Conservation (phyloP, 1,140 invertebrate genomes). For the Heliconius nattereri region DNA sequence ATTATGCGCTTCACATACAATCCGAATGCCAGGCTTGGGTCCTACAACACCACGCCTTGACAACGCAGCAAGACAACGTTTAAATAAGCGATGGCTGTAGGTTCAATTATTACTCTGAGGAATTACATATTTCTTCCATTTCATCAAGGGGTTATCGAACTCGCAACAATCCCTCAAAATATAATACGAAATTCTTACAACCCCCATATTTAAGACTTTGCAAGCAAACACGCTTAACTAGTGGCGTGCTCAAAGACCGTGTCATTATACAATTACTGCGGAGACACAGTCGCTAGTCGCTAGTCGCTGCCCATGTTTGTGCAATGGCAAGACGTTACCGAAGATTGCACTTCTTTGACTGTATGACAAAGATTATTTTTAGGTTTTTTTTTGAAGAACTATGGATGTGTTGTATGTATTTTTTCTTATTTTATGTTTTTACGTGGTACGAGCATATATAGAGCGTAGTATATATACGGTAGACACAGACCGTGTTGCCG, state of each 20-base stretch:
- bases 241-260: slow-evolving; percentile 26
- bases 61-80: no score
- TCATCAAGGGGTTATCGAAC: no score
- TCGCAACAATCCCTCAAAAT: background rate
- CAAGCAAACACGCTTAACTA: background rate
- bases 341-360: slow-evolving; percentile 35
- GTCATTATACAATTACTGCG: slow-evolving; percentile 25
- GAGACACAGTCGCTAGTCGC: slow-evolving; percentile 17
- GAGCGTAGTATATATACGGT: no score
- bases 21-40: no score
- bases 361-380: slow-evolving; percentile 28
- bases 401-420: background rate
- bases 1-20: no score
- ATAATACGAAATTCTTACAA: background rate
- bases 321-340: slow-evolving; percentile 26
- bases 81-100: no score
- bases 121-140: no score
- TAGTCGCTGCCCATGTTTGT: slow-evolving; percentile 27
- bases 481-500: no score
- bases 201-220: background rate
- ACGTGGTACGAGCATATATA: no score
- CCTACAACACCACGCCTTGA: no score
- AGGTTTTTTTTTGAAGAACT: background rate
- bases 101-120: no score
- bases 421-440: background rate